Evolutionary conservation across 2,888 invertebrate species (phyloP).

Genomic region (Drosophila affinis): DNA sequence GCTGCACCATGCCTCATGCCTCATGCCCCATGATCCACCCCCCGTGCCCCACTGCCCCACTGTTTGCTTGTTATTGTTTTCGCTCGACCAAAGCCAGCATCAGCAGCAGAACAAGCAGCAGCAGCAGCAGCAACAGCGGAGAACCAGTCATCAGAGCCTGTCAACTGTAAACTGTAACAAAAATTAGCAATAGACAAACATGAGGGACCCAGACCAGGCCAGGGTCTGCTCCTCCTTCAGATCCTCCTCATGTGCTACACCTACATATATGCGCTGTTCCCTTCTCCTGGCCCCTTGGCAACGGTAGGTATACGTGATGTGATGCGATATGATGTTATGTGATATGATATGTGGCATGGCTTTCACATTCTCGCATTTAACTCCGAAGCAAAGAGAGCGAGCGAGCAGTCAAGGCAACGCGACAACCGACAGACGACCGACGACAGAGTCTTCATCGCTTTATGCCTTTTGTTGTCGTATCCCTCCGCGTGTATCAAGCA

Average conservation of each 20-base stretch:
- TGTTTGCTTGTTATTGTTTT: slow-evolving; percentile 64
- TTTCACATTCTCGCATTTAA: slow-evolving; percentile 19
- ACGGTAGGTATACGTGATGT: not conserved
- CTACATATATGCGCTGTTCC: too few relatives aligned
- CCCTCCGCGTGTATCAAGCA: slow-evolving; percentile 38
- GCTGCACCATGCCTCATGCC: slow-evolving; percentile 16
- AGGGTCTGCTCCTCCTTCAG: not conserved
- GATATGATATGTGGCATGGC: not conserved
- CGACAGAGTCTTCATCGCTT: slow-evolving; percentile 18
- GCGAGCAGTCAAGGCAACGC: slow-evolving; percentile 48
- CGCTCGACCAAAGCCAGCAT: slow-evolving; percentile 59
- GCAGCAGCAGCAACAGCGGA: not conserved
- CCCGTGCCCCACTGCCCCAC: slow-evolving; percentile 18
- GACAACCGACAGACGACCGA: slow-evolving; percentile 10
- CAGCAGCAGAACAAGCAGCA: slow-evolving; percentile 35
- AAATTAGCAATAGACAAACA: slow-evolving; percentile 59
- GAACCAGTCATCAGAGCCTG: slow-evolving; percentile 27
- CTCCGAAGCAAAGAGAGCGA: slow-evolving; percentile 5
- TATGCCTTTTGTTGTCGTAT: slow-evolving; percentile 41
- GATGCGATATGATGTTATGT: not conserved
- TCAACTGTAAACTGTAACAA: slow-evolving; percentile 58
- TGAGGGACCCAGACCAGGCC: not conserved
- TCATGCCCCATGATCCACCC: slow-evolving; percentile 1
- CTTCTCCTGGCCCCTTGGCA: too few relatives aligned
- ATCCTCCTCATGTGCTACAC: not conserved